Base-by-base conservation (phyloP, 1,140 invertebrate genomes). In the Homarus americanus region DNA sequence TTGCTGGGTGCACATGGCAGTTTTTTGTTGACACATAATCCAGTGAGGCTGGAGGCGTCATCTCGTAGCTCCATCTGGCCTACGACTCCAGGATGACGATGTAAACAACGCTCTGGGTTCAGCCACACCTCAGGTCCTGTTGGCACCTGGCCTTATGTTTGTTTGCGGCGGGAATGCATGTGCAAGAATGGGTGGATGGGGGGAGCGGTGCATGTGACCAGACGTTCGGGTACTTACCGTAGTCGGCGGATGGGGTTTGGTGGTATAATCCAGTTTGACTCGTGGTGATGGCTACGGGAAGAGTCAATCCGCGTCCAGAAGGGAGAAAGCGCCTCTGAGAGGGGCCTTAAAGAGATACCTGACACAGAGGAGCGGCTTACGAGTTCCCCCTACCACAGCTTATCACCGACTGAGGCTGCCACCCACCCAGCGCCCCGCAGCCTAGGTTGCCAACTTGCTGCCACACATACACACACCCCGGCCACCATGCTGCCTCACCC, bases 381-480 rank as follows among this genome's bases (percentile, higher is more conserved):
- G 87, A 90, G 87, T 90, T 83, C 87, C 66, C 87, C 80, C 80
- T 78, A 83, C 72, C 87, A 90, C 87, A 90, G 53, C 79, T 82
- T 90, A 90, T 90, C 87, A 90, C 80, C 87, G 87, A 90, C 87
- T 90, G 87, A 90, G 73, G 87, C 80, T 63, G 87, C 87, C 87
- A 83, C 63, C 87, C 80, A 53, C 28, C 53, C 38, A 72, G 69
- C 87, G 80, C 87, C 87, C 80, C 69, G 87, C 87, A 49, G 87
- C 79, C 9, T 90, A 41, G 87, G 87, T 90, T 90, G 87, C 87
- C 87, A 90, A 90, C 87, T 80, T 82, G 86, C 86, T 80, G 63
- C 86, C 78, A 79, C 73, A 79, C 84, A 63, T 36, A 58, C 17
- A 3, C 17, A 15, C 17, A 41, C 40, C 53, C 66, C 38, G 34